Conservation (phyloP, 1,140 invertebrate species). For the Charaxes varanes region DNA sequence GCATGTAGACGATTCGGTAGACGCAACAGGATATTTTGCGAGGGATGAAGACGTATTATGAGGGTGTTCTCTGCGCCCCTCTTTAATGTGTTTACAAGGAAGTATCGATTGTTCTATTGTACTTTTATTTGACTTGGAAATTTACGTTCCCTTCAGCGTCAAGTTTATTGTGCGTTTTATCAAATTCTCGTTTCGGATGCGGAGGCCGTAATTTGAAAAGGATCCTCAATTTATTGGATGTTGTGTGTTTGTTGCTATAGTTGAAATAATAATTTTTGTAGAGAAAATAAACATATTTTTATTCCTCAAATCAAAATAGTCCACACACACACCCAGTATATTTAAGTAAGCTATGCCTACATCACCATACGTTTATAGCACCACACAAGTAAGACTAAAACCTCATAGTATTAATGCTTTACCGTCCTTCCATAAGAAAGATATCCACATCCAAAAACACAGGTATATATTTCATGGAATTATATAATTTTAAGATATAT, state of each 20-base stretch:
- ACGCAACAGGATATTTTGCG: slow-evolving; percentile 61
- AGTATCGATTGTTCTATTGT: slow-evolving; percentile 70
- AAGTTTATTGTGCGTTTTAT: slow-evolving; percentile 45
- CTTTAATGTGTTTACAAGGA: slow-evolving; percentile 71
- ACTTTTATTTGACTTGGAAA: slow-evolving; percentile 71
- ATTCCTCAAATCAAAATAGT: no score
- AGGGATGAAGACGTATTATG: slow-evolving; percentile 55
- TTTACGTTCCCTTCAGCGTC: slow-evolving; percentile 39
- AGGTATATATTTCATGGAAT: no score
- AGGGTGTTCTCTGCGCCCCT: slow-evolving; percentile 38
- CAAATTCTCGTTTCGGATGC: slow-evolving; percentile 33
- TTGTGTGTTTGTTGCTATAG: background rate
- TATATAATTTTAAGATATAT: no score
- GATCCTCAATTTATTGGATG: slow-evolving; percentile 12
- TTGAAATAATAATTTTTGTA: no score
- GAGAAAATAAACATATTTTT: no score
- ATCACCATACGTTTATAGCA: no score
- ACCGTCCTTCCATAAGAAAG: no score
- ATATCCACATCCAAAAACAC: no score
- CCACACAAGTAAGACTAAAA: no score
- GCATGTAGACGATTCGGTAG: slow-evolving; percentile 52
- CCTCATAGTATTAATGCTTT: no score
- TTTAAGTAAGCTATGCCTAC: no score
- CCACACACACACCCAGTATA: no score
- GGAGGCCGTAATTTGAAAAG: slow-evolving; percentile 14